Evolutionary conservation across 30 jellyfish, hydroid and myxozoan species (phyloP).

Genomic region (Turritopsis rubra): DNA sequence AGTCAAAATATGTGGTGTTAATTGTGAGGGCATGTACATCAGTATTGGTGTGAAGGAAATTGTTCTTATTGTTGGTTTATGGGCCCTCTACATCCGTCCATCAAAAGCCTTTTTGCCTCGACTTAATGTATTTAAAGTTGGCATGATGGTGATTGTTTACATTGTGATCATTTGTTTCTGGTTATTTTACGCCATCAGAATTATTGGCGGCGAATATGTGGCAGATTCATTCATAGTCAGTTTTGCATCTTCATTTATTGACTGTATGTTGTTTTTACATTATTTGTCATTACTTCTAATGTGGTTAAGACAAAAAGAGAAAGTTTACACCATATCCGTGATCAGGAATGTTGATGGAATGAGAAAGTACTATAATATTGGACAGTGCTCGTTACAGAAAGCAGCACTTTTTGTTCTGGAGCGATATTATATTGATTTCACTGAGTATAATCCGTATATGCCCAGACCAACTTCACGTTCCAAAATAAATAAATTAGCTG

Average conservation of each 20-base stretch:
- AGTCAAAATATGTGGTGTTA: slow-evolving; percentile 37
- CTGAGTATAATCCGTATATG: slow-evolving; percentile 81
- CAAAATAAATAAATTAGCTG: slow-evolving; percentile 53
- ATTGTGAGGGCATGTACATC: slow-evolving; percentile 74
- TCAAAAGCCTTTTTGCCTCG: slow-evolving; percentile 72
- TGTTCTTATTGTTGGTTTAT: slow-evolving; percentile 70
- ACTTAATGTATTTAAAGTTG: slow-evolving; percentile 55
- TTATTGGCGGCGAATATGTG: slow-evolving; percentile 45
- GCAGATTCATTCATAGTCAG: slow-evolving; percentile 34
- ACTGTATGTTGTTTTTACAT: slow-evolving; percentile 82
- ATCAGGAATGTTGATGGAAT: slow-evolving; percentile 85
- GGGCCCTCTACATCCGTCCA: slow-evolving; percentile 95
- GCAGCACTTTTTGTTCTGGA: slow-evolving; percentile 83
- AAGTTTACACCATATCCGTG: slow-evolving; percentile 65
- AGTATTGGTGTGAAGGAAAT: slow-evolving; percentile 73
- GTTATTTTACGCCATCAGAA: slow-evolving; percentile 78
- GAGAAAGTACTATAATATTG: slow-evolving; percentile 69
- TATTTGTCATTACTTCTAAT: slow-evolving; percentile 68
- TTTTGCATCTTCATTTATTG: slow-evolving; percentile 72
- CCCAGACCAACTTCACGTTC: slow-evolving; percentile 85
- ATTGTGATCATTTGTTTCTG: slow-evolving; percentile 63
- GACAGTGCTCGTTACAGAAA: slow-evolving; percentile 66
- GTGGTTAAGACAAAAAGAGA: slow-evolving; percentile 87
- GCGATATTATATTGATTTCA: slow-evolving; percentile 79
- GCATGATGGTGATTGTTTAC: slow-evolving; percentile 63